Evolutionary conservation across 2,113 vertebrate species (phyloP), one percentile per base, ranked within the genome.

Genomic region (Zeus faber): DNA sequence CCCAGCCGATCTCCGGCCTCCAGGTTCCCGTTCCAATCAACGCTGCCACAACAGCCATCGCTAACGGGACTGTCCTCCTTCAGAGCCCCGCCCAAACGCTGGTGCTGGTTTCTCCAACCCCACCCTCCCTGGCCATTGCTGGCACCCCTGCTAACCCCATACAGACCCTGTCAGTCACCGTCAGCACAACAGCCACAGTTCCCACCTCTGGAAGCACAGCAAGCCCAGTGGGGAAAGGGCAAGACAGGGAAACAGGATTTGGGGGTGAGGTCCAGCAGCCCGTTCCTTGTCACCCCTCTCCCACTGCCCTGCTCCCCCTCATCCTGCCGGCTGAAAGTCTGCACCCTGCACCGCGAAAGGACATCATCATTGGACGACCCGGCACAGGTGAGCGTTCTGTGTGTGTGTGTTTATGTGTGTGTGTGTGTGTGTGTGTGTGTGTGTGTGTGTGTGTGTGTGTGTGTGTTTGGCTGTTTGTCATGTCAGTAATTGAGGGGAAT

Each of bases 331-430:
- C 90, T 3, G 92, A 92, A 76, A 91, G 86, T 53, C 85, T 90
- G 67, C 93, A 95, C 63, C 94, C 93, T 0, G 87, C 88, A 1
- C 94, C 94, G 11, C 91, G 93, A 68, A 96, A 94, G 74, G 93
- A 95, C 74, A 92, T 96, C 80, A 93, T 96, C 76, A 95, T 96
- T 91, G 94, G 93, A 66, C 89, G 93, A 16, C 94, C 94, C 16
- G 94, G 94, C 63, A 95, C 94, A 85, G 94, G 94, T 96, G 91
- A 91, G 33, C 2, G n/a, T 17, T 27, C 33, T 48, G 14, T 48
- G 24, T 25, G 23, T 25, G 45, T 25, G 45, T 25, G 45, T 25
- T 22, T 14, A 24, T 48, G 45, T 25, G 22, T 65, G 10, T 29
- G 43, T 44, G 35, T 16, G 14, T 60, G 51, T 51, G 24, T 6